phyloP scores from a whole-genome alignment of 2,797 vertebrate species.

The Sebastes oblongus region DNA sequence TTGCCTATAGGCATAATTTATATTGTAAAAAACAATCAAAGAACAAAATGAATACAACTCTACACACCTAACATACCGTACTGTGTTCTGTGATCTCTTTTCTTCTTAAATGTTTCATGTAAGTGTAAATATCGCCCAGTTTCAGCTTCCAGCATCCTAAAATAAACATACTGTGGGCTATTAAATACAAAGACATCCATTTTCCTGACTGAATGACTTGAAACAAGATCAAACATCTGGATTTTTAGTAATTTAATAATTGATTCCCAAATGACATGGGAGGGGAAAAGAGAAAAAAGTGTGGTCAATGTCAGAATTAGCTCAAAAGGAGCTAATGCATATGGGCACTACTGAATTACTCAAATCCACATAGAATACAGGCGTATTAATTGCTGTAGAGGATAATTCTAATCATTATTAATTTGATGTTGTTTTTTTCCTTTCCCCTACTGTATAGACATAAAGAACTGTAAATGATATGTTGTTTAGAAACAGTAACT shows the following conservation, averaged over 20 bases:
- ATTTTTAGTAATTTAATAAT: conserved; percentile 9
- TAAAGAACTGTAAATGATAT: neutral
- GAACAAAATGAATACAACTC: neutral
- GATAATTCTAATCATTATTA: neutral
- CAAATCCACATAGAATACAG: neutral
- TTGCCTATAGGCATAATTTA: neutral
- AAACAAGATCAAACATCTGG: conserved; percentile 22
- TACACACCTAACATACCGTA: neutral
- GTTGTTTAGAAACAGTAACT: neutral
- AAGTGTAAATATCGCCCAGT: neutral
- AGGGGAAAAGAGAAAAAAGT: neutral
- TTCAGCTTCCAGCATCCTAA: neutral
- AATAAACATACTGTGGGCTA: neutral
- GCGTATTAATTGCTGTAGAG: neutral
- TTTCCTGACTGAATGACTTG: neutral
- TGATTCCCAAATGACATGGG: neutral
- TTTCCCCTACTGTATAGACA: neutral
- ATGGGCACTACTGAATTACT: neutral
- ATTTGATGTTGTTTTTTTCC: neutral
- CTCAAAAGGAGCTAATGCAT: conserved; percentile 8
- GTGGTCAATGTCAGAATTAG: conserved; percentile 1
- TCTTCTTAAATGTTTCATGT: neutral
- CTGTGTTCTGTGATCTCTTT: neutral
- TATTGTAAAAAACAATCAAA: neutral
- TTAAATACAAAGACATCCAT: conserved; percentile 8